Evolutionary conservation across 2,797 vertebrate species (phyloP), one percentile per base, ranked within the genome.

Genomic region (Salarias fasciatus): DNA sequence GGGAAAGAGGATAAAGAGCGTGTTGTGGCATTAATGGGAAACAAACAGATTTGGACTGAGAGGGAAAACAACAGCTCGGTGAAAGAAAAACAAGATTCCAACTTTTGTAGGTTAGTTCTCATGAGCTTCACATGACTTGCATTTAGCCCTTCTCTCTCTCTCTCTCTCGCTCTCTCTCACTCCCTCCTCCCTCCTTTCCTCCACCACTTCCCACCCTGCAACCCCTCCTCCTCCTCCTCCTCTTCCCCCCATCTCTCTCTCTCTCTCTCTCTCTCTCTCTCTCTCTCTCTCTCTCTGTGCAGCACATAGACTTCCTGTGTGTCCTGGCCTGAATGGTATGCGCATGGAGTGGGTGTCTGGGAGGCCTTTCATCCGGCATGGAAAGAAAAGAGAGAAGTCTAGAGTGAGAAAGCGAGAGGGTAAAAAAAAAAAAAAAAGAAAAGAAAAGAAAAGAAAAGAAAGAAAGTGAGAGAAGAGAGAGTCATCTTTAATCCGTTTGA

Each of bases 251-350:
- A 52, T 66, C 75, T 42, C 65, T 68, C n/a, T n/a, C n/a, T n/a
- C n/a, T n/a, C n/a, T n/a, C n/a, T n/a, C n/a, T 61, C 76, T 77
- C 72, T 11, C 75, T 42, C 65, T 68, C 75, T 42, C 65, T 68
- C n/a, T n/a, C n/a, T n/a, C n/a, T n/a, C n/a, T n/a, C n/a, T n/a
- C n/a, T 61, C 76, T 77, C 72, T 11, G 42, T 5, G 35, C 82
- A 86, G 88, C 87, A 92, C 91, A 93, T 91, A 92, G 89, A 91
- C 91, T 88, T 92, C 89, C 90, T 93, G 93, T 94, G 92, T 94
- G 91, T 91, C 87, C 91, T 86, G 90, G 90, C 88, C 89, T 89
- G 91, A 91, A 91, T 92, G 92, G 92, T 92, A 93, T 93, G 92
- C 48, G 77, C 87, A 89, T 88, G 84, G 91, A 92, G 92, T 92